Evolutionary conservation across 2,797 vertebrate genomes (phyloP).

Genomic region (Sternotherus odoratus): DNA sequence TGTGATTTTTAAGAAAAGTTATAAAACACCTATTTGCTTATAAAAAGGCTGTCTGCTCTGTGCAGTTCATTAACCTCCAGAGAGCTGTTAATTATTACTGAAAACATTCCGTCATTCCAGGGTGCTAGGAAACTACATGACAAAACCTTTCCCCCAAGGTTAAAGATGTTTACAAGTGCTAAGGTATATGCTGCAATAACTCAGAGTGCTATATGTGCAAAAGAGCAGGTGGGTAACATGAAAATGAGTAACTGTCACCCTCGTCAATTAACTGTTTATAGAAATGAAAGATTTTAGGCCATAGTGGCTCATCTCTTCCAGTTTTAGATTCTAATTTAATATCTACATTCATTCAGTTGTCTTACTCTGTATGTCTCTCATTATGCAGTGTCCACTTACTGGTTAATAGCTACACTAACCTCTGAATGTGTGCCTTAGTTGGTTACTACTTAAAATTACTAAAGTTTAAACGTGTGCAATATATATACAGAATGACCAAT

Average conservation of each 20-base stretch:
- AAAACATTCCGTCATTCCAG: not conserved
- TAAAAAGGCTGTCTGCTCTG: not conserved
- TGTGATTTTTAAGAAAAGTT: not conserved
- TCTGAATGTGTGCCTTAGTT: not conserved
- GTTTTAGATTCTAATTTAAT: too few relatives aligned
- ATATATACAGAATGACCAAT: too few relatives aligned
- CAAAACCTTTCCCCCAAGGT: not conserved
- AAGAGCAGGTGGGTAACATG: not conserved
- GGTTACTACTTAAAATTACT: too few relatives aligned
- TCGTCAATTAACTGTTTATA: not conserved
- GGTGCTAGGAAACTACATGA: not conserved
- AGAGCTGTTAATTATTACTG: constrained; percentile 19
- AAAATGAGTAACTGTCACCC: not conserved
- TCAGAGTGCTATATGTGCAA: constrained; percentile 8
- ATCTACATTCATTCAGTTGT: not conserved
- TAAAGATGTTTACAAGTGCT: not conserved
- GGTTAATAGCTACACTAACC: not conserved
- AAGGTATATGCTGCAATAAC: not conserved
- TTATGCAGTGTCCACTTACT: not conserved
- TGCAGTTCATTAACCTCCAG: not conserved
- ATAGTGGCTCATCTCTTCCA: not conserved
- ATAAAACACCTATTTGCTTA: not conserved
- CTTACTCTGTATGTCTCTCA: not conserved
- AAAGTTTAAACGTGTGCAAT: too few relatives aligned
- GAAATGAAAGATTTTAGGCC: not conserved